phyloP scores from a whole-genome alignment of 1,140 invertebrate species.

The Gerris buenoi region DNA sequence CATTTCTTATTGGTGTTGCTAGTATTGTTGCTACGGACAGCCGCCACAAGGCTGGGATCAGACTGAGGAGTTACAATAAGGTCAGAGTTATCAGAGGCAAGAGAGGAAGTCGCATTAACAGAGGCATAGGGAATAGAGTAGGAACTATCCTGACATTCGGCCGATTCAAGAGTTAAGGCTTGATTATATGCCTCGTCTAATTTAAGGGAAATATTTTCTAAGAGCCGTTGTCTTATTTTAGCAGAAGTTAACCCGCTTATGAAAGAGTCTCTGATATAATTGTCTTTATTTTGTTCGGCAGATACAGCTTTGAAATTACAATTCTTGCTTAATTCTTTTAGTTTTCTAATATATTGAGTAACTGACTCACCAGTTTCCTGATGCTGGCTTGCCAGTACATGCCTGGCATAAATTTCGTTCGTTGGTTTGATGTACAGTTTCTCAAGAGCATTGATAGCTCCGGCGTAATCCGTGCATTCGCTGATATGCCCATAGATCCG shows the following conservation, averaged over 20 bases:
- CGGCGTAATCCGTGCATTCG: background rate
- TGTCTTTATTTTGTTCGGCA: constrained; percentile 10
- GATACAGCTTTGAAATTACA: constrained; percentile 11
- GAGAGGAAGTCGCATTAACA: background rate
- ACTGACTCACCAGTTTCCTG: constrained; percentile 7
- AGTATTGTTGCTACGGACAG: background rate
- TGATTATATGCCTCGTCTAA: constrained; percentile 5
- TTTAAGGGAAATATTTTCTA: constrained; percentile 3
- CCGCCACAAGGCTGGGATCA: background rate
- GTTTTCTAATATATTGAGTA: constrained; percentile 7
- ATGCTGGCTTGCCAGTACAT: background rate
- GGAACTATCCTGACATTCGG: background rate
- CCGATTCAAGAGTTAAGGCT: constrained; percentile 4
- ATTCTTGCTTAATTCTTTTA: constrained; percentile 10
- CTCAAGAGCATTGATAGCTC: background rate
- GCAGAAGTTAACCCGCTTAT: constrained; percentile 8
- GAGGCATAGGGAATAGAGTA: background rate
- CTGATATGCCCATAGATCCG: background rate
- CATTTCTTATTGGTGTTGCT: background rate
- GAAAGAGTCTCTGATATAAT: constrained; percentile 11
- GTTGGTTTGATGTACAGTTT: constrained; percentile 8
- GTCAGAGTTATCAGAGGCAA: background rate
- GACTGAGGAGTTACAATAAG: background rate
- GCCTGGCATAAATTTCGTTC: constrained; percentile 5
- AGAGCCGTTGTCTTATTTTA: constrained; percentile 6